These are phyloP conservation scores for Isotomurus palustris DNA, from an alignment of 2,888 invertebrate genomes.

Conservation along the genomic window DNA sequence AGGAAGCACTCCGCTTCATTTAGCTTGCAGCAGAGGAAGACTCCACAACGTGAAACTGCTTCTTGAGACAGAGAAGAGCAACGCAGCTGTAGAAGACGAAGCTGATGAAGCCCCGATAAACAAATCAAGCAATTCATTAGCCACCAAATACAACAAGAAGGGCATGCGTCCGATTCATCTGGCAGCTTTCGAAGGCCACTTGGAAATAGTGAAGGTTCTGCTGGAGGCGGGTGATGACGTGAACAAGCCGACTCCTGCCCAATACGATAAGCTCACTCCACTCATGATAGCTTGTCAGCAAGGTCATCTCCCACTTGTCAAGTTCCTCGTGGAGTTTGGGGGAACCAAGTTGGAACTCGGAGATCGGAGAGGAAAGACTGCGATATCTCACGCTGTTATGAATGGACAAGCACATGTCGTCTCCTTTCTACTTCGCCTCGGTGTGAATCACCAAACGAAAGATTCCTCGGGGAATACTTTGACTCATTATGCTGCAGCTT, in stretches of 20 bases:
- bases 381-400: constrained; percentile 55
- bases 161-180: constrained; percentile 52
- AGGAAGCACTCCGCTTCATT: constrained; percentile 51
- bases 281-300: constrained; percentile 52
- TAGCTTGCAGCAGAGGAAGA: constrained; percentile 51
- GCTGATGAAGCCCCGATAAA: neutral
- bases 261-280: constrained; percentile 51
- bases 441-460: constrained; percentile 51
- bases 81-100: neutral
- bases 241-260: constrained; percentile 50
- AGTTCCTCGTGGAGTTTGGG: constrained; percentile 51
- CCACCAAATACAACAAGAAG: constrained; percentile 47
- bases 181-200: constrained; percentile 50
- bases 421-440: constrained; percentile 52
- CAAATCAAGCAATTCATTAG: neutral
- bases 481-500: constrained; percentile 56
- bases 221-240: constrained; percentile 50
- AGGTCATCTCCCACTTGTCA: constrained; percentile 51
- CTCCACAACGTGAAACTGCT: constrained; percentile 50
- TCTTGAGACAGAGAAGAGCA: constrained; percentile 36
- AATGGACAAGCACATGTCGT: constrained; percentile 54
- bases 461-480: constrained; percentile 55
- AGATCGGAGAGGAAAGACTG: constrained; percentile 54
- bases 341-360: constrained; percentile 51
- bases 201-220: constrained; percentile 50